Evolutionary conservation across 2,888 invertebrate species (phyloP), one percentile per base, ranked within the genome.

Genomic region (Drosophila subsilvestris): DNA sequence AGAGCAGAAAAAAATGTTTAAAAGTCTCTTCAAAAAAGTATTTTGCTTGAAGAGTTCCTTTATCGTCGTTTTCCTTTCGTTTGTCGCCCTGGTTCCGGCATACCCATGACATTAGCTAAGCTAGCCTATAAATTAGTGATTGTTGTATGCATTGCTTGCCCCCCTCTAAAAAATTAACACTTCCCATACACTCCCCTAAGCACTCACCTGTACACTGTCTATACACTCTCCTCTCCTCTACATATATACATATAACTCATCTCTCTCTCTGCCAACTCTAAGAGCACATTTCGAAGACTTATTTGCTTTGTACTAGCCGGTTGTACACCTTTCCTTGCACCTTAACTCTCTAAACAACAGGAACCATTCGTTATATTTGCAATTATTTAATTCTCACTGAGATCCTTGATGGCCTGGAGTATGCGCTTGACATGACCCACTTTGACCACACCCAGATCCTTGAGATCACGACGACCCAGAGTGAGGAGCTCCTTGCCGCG

Each of bases 381-480:
- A 56, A 14, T 59, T 49, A 25, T 65, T 88, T 90, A 92, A 73
- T 90, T 91, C 63, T 90, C 90, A 50, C 88, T 89, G 48, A 97
- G 93, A 91, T 98, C 98, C 92, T 97, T 97, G 74, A 98, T 97
- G 22, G 97, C 98, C 91, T 98, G 97, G 76, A 98, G 94, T 79
- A 99, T 97, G 89, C 99, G 94, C 93, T 99, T 99, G 32, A 98
- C 96, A 91, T 99, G 99, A 0, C 99, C 99, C 56, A 99, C 97
- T 93, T 99, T 99, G 10, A 96, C 96, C 59, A 99, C 96, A 9
- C 98, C 98, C 50, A 99, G 94, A 78, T 99, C 99, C 91, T 98
- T 95, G 5, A 97, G 93, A 91, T 97, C 97, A 17, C 98, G 93
- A 57, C 98, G 93, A 3, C 98, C 98, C 63, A 99, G 93, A 0